These are phyloP conservation scores for Monoplex corrugatus DNA, from an alignment of 2,888 invertebrate genomes.

Conservation along the genomic window DNA sequence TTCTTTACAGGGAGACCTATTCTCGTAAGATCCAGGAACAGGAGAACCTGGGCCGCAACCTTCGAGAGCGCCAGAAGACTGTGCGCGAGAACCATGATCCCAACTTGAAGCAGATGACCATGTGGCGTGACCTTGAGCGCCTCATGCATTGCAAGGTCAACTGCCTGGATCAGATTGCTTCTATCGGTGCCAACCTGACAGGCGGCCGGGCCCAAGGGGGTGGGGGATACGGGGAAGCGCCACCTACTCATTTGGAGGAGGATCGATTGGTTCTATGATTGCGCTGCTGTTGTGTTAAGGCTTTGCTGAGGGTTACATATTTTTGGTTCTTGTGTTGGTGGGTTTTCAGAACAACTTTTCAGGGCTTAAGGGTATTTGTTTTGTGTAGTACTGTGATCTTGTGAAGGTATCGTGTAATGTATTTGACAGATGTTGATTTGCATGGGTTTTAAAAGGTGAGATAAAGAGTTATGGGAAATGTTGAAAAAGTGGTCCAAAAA, in stretches of 20 bases:
- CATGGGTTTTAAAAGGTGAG: too few relatives aligned
- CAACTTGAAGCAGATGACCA: conserved; percentile 83
- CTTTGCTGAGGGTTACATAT: too few relatives aligned
- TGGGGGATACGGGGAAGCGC: conserved; percentile 66
- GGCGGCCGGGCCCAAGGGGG: conserved; percentile 58
- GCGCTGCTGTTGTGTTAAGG: too few relatives aligned
- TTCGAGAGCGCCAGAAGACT: conserved; percentile 82
- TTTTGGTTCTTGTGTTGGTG: too few relatives aligned
- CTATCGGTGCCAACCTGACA: conserved; percentile 52
- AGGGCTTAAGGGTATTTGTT: too few relatives aligned
- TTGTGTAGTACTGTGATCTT: too few relatives aligned
- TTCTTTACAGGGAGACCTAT: conserved; percentile 85
- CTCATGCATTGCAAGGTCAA: conserved; percentile 81
- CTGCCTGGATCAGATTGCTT: conserved; percentile 64
- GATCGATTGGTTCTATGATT: conserved; percentile 71
- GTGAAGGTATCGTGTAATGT: too few relatives aligned
- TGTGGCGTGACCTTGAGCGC: conserved; percentile 84
- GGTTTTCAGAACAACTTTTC: too few relatives aligned
- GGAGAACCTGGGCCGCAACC: conserved; percentile 83
- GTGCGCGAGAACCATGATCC: conserved; percentile 83
- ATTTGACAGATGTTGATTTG: too few relatives aligned
- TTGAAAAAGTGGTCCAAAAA: too few relatives aligned
- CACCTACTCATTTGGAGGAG: conserved; percentile 73
- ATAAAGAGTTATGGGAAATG: too few relatives aligned
- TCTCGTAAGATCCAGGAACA: conserved; percentile 86